phyloP scores from a whole-genome alignment of 2,888 invertebrate genomes.

The Mycalesis mineus region DNA sequence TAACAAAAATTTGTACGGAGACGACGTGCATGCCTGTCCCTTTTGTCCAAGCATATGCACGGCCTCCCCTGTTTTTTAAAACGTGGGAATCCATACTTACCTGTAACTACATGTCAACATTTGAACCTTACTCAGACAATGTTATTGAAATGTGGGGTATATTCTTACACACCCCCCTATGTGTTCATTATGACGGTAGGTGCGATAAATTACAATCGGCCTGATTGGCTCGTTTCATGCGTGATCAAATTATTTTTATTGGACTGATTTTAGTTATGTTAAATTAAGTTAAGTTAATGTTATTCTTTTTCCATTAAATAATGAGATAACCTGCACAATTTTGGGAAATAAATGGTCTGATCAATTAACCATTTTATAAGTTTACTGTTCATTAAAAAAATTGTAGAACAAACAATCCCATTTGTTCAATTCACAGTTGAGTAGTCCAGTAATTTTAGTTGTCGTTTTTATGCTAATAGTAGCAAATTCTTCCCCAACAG shows the following conservation, averaged over 20 bases:
- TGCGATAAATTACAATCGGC: slow-evolving; percentile 72
- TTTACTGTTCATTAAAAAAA: too few species aligned
- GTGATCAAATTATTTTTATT: not conserved
- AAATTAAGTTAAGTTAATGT: not conserved
- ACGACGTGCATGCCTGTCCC: slow-evolving; percentile 46
- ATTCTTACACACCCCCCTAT: slow-evolving; percentile 21
- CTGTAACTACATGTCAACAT: slow-evolving; percentile 39
- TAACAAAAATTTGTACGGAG: slow-evolving; percentile 44
- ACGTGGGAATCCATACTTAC: slow-evolving; percentile 67
- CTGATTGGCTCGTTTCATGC: slow-evolving; percentile 38
- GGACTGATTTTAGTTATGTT: not conserved
- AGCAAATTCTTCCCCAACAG: too few species aligned
- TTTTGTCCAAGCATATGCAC: slow-evolving; percentile 55
- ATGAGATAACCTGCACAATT: too few species aligned
- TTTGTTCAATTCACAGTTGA: not conserved
- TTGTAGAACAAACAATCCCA: too few species aligned
- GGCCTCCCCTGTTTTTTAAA: slow-evolving; percentile 38
- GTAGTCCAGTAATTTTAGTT: too few species aligned
- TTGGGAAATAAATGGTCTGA: too few species aligned
- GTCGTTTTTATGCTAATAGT: too few species aligned
- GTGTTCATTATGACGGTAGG: slow-evolving; percentile 48
- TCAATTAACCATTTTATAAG: too few species aligned
- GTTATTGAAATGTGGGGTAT: slow-evolving; percentile 19
- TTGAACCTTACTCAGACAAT: slow-evolving; percentile 16
- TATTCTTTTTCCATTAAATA: too few species aligned